A percentile compares a stretch with the other conserved stretches of the same genome.
These are phyloP conservation scores for Conopomorpha cramerella DNA, from an alignment of 1,140 invertebrate genomes.

Conservation along the genomic window DNA sequence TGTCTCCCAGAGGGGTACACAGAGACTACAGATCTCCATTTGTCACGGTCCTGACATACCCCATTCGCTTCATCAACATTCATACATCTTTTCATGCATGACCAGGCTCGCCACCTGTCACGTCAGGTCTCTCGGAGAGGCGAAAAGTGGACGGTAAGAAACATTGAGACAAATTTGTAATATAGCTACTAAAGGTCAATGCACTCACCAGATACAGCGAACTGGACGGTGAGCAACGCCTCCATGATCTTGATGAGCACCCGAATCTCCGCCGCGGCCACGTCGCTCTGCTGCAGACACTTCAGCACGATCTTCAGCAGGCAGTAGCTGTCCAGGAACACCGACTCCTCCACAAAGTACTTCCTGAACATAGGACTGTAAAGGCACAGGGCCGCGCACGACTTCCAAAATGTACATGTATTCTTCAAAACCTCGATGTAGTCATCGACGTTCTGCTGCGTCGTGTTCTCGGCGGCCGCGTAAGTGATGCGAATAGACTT, in stretches of 20 bases:
- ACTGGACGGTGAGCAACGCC: constrained; percentile 44
- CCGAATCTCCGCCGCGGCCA: constrained; percentile 15
- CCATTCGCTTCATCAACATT: too few species aligned
- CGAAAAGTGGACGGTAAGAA: too few species aligned
- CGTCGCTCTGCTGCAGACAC: constrained; percentile 18
- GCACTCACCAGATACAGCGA: constrained; percentile 40
- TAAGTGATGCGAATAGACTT: constrained; percentile 10
- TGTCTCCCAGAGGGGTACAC: too few species aligned
- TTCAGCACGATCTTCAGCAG: constrained; percentile 42
- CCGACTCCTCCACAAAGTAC: constrained; percentile 34
- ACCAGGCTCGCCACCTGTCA: too few species aligned
- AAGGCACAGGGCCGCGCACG: constrained; percentile 61
- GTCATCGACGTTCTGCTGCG: constrained; percentile 16
- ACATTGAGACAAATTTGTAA: too few species aligned
- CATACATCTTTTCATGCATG: too few species aligned
- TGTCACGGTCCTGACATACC: too few species aligned
- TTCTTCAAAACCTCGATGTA: constrained; percentile 32
- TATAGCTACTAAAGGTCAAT: too few species aligned
- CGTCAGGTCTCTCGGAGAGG: too few species aligned
- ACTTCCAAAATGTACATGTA: constrained; percentile 60
- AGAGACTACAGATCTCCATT: too few species aligned
- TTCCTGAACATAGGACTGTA: constrained; percentile 63
- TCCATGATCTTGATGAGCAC: constrained; percentile 41
- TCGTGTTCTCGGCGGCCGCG: constrained; percentile 6
- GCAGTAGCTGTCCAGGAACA: constrained; percentile 29